Evolutionary conservation across 2,113 vertebrate species (phyloP).

Genomic region (Macrotis lagotis): DNA sequence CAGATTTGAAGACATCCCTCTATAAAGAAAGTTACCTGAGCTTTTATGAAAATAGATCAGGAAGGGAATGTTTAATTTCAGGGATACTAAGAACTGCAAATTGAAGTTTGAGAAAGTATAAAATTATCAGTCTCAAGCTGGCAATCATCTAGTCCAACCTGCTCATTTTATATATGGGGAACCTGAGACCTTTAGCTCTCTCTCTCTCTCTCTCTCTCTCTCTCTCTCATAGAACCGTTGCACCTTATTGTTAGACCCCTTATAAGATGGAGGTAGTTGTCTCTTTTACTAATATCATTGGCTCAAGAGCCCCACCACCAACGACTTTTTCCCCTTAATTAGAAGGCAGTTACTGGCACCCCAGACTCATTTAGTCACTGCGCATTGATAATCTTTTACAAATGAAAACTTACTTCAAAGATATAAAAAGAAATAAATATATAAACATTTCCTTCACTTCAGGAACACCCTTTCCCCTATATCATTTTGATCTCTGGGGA

Average conservation of each 20-base stretch:
- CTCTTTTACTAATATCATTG: background rate
- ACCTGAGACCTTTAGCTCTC: background rate
- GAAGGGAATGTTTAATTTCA: background rate
- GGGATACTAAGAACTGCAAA: background rate
- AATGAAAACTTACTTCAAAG: background rate
- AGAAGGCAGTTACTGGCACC: background rate
- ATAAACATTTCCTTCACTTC: background rate
- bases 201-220: background rate
- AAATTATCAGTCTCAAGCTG: background rate
- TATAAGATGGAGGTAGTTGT: background rate
- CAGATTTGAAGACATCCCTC: slow-evolving; percentile 29
- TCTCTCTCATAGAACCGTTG: background rate
- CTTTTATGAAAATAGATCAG: background rate
- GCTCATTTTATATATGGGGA: background rate
- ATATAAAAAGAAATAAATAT: background rate
- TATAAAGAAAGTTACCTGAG: background rate
- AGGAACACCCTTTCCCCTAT: background rate
- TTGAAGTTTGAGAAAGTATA: background rate
- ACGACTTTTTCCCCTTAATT: background rate
- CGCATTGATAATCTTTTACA: background rate
- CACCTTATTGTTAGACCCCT: background rate
- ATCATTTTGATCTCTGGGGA: too few species aligned
- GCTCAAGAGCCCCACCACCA: background rate
- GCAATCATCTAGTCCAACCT: background rate
- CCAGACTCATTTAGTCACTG: background rate